Base-by-base conservation (phyloP, 1,140 invertebrate species). In the Camponotus pennsylvanicus region DNA sequence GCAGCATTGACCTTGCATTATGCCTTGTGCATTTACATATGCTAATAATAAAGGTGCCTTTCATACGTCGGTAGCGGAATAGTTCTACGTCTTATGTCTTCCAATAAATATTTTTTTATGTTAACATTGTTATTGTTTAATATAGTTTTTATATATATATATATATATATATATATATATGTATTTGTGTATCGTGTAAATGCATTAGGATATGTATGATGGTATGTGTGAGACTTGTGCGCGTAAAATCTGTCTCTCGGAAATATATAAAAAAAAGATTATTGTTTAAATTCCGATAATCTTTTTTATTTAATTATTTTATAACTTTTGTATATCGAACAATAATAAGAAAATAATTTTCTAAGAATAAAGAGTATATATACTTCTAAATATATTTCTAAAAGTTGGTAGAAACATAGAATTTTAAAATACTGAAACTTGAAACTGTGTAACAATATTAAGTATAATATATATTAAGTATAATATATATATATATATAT, bases 251-350 rank as follows among this genome's bases (percentile, higher is more conserved):
- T 42, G 4, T 34, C 21, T 32, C 8, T 13, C 15, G 49, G 49
- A 4, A 52, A 37, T 0, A 70, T 9, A 1, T 27, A 27, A 21
- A 40, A 59, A 76, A 90, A 89, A 87, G 64, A 90, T 27, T 40
- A 82, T 69, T 76, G 34, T 32, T 11, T 79, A 70, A 70, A 87
- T 70, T 64, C 11, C 55, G 63, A 79, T 75, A 67, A 79, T 4
- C 3, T 71, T 76, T 27, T 89, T 80, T 55, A 85, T 88, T 87
- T 3, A 21, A 59, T 11, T 11, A 15, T 15, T n/a, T 49, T 32
- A 61, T 13, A 37, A 32, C 11, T 77, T 57, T 0, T 59, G 49
- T 67, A 45, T 67, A 86, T 66, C n/a, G 34, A 76, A 32, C 45
- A 3, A 67, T 18, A 13, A 6, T 55, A 61, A 18, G 32, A 83